Evolutionary conservation across 2,888 invertebrate species (phyloP).

Genomic region (Aleiodes alternator): DNA sequence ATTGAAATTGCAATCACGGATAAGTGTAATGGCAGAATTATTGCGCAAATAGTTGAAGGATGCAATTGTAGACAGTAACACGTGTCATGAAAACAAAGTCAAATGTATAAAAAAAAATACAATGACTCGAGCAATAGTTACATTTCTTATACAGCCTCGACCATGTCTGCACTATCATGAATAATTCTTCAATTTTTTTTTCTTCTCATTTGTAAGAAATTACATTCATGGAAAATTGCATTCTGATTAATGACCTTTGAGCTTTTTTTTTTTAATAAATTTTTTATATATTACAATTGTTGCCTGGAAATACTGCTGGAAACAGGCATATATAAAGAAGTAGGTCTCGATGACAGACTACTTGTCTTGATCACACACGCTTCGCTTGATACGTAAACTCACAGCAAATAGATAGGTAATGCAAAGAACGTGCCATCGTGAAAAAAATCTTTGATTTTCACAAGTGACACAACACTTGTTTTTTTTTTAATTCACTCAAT

Average conservation of each 20-base stretch:
- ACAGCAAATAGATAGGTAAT: background rate
- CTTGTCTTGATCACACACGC: background rate
- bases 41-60: conserved; percentile 21
- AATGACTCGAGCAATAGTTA: background rate
- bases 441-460: background rate
- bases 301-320: background rate
- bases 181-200: background rate
- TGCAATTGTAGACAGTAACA: background rate
- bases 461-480: background rate
- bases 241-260: conserved; percentile 9
- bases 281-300: background rate
- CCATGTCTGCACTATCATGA: too few relatives aligned
- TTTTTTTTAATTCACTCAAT: background rate
- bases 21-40: background rate
- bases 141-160: background rate
- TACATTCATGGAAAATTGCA: background rate
- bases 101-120: background rate
- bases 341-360: too few relatives aligned
- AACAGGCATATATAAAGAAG: background rate
- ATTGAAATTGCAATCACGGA: conserved; percentile 2
- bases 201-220: background rate
- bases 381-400: background rate
- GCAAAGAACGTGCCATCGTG: conserved; percentile 2
- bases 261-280: background rate
- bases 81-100: background rate